A percentile compares a stretch with the other conserved stretches of the same genome.
These are phyloP conservation scores for Meloidogyne exigua DNA, from an alignment of 1,140 invertebrate species.

Conservation along the genomic window DNA sequence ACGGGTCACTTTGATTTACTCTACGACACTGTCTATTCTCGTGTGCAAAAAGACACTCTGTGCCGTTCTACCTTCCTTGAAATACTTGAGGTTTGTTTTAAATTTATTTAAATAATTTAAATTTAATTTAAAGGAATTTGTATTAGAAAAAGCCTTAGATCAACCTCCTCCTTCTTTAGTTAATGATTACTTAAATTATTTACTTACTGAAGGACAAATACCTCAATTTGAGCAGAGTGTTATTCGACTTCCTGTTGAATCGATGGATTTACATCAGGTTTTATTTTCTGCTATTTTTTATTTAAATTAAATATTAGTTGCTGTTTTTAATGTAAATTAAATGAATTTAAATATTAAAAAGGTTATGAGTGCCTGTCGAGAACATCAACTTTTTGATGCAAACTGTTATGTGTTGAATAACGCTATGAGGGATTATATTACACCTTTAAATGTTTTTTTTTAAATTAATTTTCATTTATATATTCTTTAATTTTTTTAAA, in stretches of 20 bases:
- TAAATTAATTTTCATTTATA: constrained; percentile 53
- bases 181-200: constrained; percentile 69
- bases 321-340: background rate
- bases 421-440: constrained; percentile 79
- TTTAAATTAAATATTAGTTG: too few species aligned
- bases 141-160: constrained; percentile 67
- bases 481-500: constrained; percentile 33
- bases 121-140: constrained; percentile 65
- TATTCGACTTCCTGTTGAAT: constrained; percentile 78
- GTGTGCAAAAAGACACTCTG: constrained; percentile 64
- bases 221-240: constrained; percentile 77
- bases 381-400: constrained; percentile 78
- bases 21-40: constrained; percentile 40
- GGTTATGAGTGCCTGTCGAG: constrained; percentile 76
- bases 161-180: constrained; percentile 68
- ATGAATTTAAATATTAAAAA: constrained; percentile 48
- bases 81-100: constrained; percentile 59
- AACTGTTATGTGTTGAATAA: constrained; percentile 84
- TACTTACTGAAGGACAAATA: constrained; percentile 65
- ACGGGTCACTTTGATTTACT: constrained; percentile 43
- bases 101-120: background rate
- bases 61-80: constrained; percentile 68
- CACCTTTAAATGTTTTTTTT: constrained; percentile 78
- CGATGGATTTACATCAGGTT: constrained; percentile 82
- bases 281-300: too few species aligned